A percentile compares a stretch with the other conserved stretches of the same genome.
These are phyloP conservation scores for Helicorthomorpha holstii DNA, from an alignment of 1,140 invertebrate species.

Conservation along the genomic window DNA sequence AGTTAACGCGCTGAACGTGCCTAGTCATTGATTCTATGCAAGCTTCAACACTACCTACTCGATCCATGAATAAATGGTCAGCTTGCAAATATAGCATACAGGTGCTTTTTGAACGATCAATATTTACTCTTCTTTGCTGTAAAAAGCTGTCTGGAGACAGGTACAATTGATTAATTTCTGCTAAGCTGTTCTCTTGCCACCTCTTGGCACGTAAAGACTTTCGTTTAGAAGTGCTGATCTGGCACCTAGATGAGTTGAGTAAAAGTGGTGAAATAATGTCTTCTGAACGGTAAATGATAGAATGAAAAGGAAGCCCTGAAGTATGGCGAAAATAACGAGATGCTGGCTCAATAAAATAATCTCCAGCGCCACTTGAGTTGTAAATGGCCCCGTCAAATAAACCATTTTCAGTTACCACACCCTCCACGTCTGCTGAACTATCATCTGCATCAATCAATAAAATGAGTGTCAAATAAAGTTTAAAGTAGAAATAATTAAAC, in stretches of 20 bases:
- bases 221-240: no score
- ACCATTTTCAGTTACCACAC: slow-evolving; percentile 65
- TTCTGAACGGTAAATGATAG: slow-evolving; percentile 61
- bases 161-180: no score
- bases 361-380: slow-evolving; percentile 52
- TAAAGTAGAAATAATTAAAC: background rate
- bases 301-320: slow-evolving; percentile 38
- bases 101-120: slow-evolving; percentile 50
- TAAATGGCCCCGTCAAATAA: slow-evolving; percentile 74
- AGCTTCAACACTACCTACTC: slow-evolving; percentile 79
- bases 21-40: slow-evolving; percentile 89
- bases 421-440: slow-evolving; percentile 61
- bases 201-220: no score
- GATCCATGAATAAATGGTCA: slow-evolving; percentile 82
- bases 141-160: no score
- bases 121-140: slow-evolving; percentile 44
- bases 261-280: no score
- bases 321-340: slow-evolving; percentile 38
- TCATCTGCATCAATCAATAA: slow-evolving; percentile 44
- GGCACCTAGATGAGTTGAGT: no score
- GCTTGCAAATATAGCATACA: slow-evolving; percentile 88
- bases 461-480: no score
- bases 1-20: slow-evolving; percentile 82
- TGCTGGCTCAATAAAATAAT: slow-evolving; percentile 66
- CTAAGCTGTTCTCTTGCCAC: no score